These are phyloP conservation scores for Notothenia coriiceps DNA, from an alignment of 2,113 vertebrate genomes.

Conservation along the genomic window DNA sequence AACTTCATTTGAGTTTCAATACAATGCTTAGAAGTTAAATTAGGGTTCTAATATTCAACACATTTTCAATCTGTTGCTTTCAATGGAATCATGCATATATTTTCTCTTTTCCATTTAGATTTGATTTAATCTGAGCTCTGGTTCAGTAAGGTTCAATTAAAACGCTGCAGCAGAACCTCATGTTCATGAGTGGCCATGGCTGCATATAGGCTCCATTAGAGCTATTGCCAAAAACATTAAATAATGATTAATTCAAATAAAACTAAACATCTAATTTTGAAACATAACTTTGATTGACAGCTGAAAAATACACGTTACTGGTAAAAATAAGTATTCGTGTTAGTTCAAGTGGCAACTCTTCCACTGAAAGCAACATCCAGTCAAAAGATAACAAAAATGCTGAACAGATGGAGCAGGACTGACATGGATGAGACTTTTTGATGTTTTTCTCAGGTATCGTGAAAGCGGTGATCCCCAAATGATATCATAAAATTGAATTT, in stretches of 20 bases:
- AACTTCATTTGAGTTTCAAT: neutral
- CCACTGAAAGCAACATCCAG: conserved; percentile 69
- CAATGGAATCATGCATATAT: conserved; percentile 35
- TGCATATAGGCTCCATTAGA: neutral
- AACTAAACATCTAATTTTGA: neutral
- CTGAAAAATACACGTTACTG: too few relatives aligned
- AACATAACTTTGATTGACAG: too few relatives aligned
- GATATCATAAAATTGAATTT: conserved; percentile 17
- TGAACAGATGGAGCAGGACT: conserved; percentile 32
- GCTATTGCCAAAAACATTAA: neutral
- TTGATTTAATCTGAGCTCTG: neutral
- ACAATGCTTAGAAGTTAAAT: conserved; percentile 26
- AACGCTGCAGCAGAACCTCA: neutral
- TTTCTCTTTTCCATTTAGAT: neutral
- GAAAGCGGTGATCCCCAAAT: conserved; percentile 12
- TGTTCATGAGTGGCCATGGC: neutral
- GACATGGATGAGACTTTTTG: conserved; percentile 8
- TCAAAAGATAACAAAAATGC: neutral
- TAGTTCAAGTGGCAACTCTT: conserved; percentile 15
- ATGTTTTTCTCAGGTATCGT: conserved; percentile 10
- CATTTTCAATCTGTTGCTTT: conserved; percentile 65
- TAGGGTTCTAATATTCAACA: conserved; percentile 1
- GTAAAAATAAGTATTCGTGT: too few relatives aligned
- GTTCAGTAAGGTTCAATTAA: neutral
- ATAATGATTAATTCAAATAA: neutral